These are phyloP conservation scores for Pachypanchax playfairii DNA, from an alignment of 2,113 vertebrate genomes.

Conservation along the genomic window DNA sequence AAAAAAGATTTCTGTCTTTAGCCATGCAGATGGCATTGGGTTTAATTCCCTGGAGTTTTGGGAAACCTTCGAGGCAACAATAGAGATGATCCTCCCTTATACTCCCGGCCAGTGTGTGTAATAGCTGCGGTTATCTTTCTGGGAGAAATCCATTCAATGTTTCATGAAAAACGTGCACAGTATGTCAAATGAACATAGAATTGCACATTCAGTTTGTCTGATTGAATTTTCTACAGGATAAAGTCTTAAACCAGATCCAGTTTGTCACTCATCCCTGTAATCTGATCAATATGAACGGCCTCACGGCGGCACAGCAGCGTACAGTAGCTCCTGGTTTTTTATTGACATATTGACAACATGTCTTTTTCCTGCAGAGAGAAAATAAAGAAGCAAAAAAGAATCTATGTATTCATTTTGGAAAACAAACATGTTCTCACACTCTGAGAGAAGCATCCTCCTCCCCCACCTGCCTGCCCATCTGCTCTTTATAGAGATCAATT, in stretches of 20 bases:
- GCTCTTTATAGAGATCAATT: slow-evolving; percentile 67
- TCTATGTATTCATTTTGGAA: slow-evolving; percentile 46
- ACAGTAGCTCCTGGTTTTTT: too few relatives aligned
- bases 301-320: not conserved
- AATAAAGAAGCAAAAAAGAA: slow-evolving; percentile 1
- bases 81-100: too few relatives aligned
- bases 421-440: slow-evolving; percentile 17
- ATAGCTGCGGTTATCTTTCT: too few relatives aligned
- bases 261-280: not conserved
- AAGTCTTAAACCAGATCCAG: slow-evolving; percentile 3
- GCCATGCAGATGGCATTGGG: not conserved
- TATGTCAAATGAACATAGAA: too few relatives aligned
- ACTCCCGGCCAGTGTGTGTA: too few relatives aligned
- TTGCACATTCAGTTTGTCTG: too few relatives aligned
- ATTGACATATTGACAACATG: slow-evolving; percentile 34
- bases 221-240: not conserved
- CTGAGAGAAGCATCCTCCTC: slow-evolving; percentile 16
- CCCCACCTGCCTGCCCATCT: slow-evolving; percentile 65
- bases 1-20: not conserved
- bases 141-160: not conserved
- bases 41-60: not conserved
- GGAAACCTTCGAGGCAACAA: not conserved
- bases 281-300: slow-evolving; percentile 5
- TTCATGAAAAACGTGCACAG: not conserved
- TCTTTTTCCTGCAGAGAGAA: slow-evolving; percentile 5